Base-by-base conservation (phyloP, 2,113 vertebrate genomes). In the Anarhynchus alexandrinus region DNA sequence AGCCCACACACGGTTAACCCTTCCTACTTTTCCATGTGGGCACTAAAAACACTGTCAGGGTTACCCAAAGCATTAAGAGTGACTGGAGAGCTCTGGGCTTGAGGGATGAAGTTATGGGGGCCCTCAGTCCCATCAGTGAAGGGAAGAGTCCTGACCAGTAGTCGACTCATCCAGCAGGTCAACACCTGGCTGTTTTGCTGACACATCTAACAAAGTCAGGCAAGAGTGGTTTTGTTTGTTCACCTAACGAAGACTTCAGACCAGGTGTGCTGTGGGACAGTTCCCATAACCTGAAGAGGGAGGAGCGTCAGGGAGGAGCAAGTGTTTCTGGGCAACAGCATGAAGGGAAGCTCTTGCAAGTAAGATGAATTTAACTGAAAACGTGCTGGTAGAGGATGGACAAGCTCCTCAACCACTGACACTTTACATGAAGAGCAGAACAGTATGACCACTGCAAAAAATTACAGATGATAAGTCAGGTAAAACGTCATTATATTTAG, bases 121-220 rank as follows among this genome's bases (percentile, higher is more conserved):
- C 22, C 29, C 38, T 59, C 30, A 30, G 27, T 58, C 19, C 4
- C 62, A 23, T 10, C 3, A 4, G 2, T 0, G 0, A 69, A 5
- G 10, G 12, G 6, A 27, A 40, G 72, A 40, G 27, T 20, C 26
- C 49, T 23, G 26, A 62, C 20, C 34, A 42, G 72, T 16, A n/a
- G 16, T 25, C 1, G 1, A 29, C 25, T 43, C 14, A 22, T 42
- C 43, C n/a, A 70, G 25, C 29, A 62, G 15, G 11, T 38, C 26
- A 83, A 83, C 4, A 23, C 7, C 21, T n/a, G 16, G 19, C 15
- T 42, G 16, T 55, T 77, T n/a, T 55, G 30, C 29, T 70, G 55
- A 30, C 16, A 14, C 12, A n/a, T 54, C 40, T 55, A 55, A 47
- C 55, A 45, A 59, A 8, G 8, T 40, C 10, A 12, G 42, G 15